Conservation (phyloP, 2,113 vertebrate genomes). For the Sander lucioperca region DNA sequence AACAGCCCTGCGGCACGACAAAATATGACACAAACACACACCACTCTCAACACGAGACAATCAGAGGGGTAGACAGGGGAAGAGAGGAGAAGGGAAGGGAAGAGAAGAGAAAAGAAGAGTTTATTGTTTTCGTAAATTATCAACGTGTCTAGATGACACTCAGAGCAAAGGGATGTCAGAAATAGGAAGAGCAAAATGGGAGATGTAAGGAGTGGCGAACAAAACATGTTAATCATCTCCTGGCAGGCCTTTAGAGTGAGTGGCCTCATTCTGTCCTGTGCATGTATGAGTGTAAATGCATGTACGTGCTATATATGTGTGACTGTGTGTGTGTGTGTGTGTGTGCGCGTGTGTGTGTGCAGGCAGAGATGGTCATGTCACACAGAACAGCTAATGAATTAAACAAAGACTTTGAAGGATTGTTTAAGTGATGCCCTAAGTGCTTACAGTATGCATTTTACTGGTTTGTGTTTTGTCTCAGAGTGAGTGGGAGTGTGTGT, state of each 20-base stretch:
- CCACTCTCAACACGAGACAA: conserved; percentile 17
- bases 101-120: background rate
- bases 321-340: background rate
- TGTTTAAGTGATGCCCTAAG: conserved; percentile 53
- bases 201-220: conserved; percentile 6
- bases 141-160: conserved; percentile 19
- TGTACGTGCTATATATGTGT: conserved; percentile 2
- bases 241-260: conserved; percentile 37
- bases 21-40: conserved; percentile 37
- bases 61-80: background rate
- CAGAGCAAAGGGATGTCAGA: conserved; percentile 41
- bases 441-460: conserved; percentile 27
- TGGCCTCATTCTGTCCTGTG: conserved; percentile 68
- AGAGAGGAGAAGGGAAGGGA: background rate
- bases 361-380: conserved; percentile 20
- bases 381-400: conserved; percentile 47
- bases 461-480: conserved; percentile 21
- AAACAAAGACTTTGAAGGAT: conserved; percentile 38
- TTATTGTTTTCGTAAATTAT: conserved; percentile 15
- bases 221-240: conserved; percentile 59
- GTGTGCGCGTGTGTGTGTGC: background rate
- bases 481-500: background rate
- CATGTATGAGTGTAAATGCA: conserved; percentile 12
- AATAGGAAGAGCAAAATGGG: background rate
- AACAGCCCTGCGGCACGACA: conserved; percentile 44